A percentile compares a stretch with the other conserved stretches of the same genome.
Evolutionary conservation across 2,113 vertebrate genomes (phyloP).

Genomic region (Accipiter cooperii): DNA sequence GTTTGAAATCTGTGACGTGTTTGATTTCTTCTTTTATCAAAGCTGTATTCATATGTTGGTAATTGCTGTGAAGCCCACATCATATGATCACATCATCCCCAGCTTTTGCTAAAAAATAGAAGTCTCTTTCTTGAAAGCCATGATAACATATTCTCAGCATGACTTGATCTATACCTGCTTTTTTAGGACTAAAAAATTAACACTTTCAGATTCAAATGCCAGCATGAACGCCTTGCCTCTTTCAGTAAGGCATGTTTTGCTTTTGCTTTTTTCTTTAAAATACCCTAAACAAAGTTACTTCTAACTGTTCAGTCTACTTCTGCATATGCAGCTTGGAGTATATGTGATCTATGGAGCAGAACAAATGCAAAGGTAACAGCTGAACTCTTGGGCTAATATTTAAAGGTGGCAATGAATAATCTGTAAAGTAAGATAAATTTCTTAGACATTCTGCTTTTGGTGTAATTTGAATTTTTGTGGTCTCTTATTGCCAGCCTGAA

Average conservation of each 20-base stretch:
- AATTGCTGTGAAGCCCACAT: background rate
- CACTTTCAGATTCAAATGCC: background rate
- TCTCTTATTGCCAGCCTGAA: background rate
- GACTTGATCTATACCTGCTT: background rate
- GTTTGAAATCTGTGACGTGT: background rate
- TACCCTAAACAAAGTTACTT: background rate
- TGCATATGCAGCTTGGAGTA: background rate
- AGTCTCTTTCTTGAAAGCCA: background rate
- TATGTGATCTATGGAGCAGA: background rate
- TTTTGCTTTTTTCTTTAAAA: background rate
- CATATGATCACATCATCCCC: background rate
- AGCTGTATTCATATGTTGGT: background rate
- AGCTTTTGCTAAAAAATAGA: background rate
- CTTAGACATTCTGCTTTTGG: background rate
- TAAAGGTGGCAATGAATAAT: background rate
- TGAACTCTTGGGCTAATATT: background rate
- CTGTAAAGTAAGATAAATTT: background rate
- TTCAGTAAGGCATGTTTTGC: background rate
- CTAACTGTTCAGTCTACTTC: background rate
- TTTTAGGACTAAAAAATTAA: background rate
- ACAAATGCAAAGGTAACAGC: background rate
- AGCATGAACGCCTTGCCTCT: background rate
- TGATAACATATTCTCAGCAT: background rate
- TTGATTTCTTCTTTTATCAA: background rate
- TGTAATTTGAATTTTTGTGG: slow-evolving; percentile 23